Evolutionary conservation across 2,888 invertebrate genomes (phyloP).

Genomic region (Scrobipalpa atriplicella): DNA sequence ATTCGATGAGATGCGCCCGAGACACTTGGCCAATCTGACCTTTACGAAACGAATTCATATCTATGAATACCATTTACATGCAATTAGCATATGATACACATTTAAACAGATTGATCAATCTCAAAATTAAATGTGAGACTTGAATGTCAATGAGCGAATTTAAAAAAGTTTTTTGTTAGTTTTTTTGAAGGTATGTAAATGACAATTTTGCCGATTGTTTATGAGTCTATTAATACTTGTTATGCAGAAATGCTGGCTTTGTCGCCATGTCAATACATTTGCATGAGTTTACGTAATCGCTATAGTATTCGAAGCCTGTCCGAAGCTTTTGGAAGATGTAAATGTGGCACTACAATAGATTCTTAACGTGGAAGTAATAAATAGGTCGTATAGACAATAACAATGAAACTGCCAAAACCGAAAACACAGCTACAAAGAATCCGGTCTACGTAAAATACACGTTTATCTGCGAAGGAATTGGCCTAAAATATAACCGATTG

Average conservation of each 20-base stretch:
- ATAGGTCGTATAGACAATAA: too few relatives aligned
- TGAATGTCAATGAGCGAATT: slow-evolving; percentile 29
- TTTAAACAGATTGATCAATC: slow-evolving; percentile 31
- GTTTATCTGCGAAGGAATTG: too few relatives aligned
- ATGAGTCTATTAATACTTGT: slow-evolving; percentile 12
- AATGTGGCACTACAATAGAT: too few relatives aligned
- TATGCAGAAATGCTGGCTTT: slow-evolving; percentile 20
- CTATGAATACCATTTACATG: slow-evolving; percentile 39
- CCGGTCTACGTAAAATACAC: too few relatives aligned
- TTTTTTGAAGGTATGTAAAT: neutral
- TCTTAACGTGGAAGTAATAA: too few relatives aligned
- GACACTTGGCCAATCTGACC: slow-evolving; percentile 36
- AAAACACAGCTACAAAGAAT: too few relatives aligned
- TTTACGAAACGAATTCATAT: slow-evolving; percentile 21
- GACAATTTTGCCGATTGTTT: slow-evolving; percentile 2
- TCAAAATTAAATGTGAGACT: slow-evolving; percentile 23
- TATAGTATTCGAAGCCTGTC: neutral
- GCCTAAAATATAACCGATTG: too few relatives aligned
- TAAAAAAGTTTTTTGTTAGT: slow-evolving; percentile 23
- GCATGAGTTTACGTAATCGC: slow-evolving; percentile 17
- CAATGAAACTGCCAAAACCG: too few relatives aligned
- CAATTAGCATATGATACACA: slow-evolving; percentile 40
- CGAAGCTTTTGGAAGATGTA: neutral
- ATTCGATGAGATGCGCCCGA: slow-evolving; percentile 35
- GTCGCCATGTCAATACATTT: slow-evolving; percentile 18